Conservation (phyloP, 1,140 invertebrate genomes). For the Cylas formicarius region DNA sequence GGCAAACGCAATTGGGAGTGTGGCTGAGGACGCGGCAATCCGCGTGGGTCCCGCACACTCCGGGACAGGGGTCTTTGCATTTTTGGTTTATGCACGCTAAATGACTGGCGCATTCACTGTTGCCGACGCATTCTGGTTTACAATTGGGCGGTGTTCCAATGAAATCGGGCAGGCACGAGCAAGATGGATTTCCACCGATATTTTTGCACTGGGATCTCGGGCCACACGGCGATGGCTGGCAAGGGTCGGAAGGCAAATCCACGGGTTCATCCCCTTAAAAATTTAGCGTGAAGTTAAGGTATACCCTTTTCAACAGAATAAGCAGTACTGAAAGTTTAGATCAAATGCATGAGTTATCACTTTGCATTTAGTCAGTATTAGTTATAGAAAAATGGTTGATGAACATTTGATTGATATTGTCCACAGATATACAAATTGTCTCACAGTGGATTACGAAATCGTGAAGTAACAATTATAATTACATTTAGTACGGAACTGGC, state of each 20-base stretch:
- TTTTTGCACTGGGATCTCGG: slow-evolving; percentile 59
- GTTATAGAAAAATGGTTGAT: too few relatives aligned
- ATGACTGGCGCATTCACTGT: slow-evolving; percentile 54
- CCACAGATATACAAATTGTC: too few relatives aligned
- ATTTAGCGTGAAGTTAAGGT: neutral
- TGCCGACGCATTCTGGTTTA: slow-evolving; percentile 58
- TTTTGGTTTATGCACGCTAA: slow-evolving; percentile 61
- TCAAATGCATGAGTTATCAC: too few relatives aligned
- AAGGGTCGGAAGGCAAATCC: slow-evolving; percentile 49
- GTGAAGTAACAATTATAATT: too few relatives aligned
- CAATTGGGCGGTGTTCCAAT: slow-evolving; percentile 59
- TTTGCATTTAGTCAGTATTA: too few relatives aligned
- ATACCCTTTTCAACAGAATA: neutral
- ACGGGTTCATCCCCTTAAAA: slow-evolving; percentile 36
- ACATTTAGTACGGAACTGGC: too few relatives aligned
- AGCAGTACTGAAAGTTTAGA: too few relatives aligned
- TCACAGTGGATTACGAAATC: too few relatives aligned
- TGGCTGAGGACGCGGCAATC: slow-evolving; percentile 54
- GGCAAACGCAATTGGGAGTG: slow-evolving; percentile 54
- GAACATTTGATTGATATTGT: too few relatives aligned
- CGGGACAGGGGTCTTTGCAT: slow-evolving; percentile 60
- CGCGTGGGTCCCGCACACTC: slow-evolving; percentile 51
- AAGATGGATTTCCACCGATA: slow-evolving; percentile 52
- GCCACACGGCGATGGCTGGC: slow-evolving; percentile 63
- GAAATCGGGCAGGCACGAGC: slow-evolving; percentile 56